Percentiles rank a stretch among this genome's conserved stretches.
Evolutionary conservation across 1,140 invertebrate genomes (phyloP).

Genomic region (Drosophila busckii): DNA sequence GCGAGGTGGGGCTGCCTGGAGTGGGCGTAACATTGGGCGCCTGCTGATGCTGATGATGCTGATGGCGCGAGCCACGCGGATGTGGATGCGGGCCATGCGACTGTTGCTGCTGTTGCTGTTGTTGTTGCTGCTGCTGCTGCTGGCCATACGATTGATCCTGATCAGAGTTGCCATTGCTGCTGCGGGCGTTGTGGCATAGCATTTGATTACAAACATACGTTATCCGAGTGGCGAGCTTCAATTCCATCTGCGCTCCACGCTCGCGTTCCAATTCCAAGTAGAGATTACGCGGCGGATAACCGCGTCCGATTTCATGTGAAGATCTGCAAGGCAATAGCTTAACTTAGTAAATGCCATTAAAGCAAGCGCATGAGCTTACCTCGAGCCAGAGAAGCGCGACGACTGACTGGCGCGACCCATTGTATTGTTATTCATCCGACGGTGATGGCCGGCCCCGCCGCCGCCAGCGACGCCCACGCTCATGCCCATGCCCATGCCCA

Average conservation of each 20-base stretch:
- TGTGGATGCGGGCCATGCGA: slow-evolving; percentile 59
- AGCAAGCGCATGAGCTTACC: slow-evolving; percentile 52
- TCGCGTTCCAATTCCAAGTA: slow-evolving; percentile 91
- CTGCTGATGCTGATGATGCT: slow-evolving; percentile 75
- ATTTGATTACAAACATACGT: slow-evolving; percentile 96
- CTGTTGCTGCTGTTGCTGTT: slow-evolving; percentile 79
- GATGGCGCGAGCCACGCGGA: slow-evolving; percentile 49
- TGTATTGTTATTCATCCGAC: slow-evolving; percentile 79
- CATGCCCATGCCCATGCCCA: slow-evolving; percentile 42
- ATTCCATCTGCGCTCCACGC: slow-evolving; percentile 81
- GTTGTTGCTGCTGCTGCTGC: slow-evolving; percentile 78
- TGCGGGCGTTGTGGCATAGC: slow-evolving; percentile 94
- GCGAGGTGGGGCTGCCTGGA: slow-evolving; percentile 91
- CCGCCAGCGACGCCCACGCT: slow-evolving; percentile 37
- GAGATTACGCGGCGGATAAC: slow-evolving; percentile 81
- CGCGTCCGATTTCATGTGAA: slow-evolving; percentile 83
- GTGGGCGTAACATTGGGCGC: slow-evolving; percentile 84
- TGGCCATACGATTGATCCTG: slow-evolving; percentile 87
- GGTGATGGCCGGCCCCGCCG: slow-evolving; percentile 69
- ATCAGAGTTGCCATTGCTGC: slow-evolving; percentile 93
- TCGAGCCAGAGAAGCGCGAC: slow-evolving; percentile 79
- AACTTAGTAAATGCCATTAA: background rate
- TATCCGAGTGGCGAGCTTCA: slow-evolving; percentile 92
- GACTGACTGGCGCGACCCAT: slow-evolving; percentile 78
- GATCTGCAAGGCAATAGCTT: slow-evolving; percentile 78